Percentiles rank a stretch among this genome's conserved stretches.
Conservation (phyloP, 2,113 vertebrate genomes). For the Riparia riparia region DNA sequence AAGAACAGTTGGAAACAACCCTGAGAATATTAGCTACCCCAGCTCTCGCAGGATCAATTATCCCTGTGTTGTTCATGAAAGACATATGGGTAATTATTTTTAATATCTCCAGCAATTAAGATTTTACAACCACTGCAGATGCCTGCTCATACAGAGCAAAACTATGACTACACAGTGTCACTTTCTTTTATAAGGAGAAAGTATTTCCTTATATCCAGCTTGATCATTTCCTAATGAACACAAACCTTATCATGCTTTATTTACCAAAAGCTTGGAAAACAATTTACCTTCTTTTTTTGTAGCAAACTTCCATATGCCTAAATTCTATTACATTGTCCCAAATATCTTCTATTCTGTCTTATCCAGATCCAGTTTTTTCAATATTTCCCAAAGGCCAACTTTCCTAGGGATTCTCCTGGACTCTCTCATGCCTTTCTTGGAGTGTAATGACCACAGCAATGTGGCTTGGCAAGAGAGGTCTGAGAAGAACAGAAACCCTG, state of each 20-base stretch:
- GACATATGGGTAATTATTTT: background rate
- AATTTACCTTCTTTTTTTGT: background rate
- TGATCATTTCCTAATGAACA: background rate
- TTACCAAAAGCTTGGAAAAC: background rate
- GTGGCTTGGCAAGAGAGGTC: background rate
- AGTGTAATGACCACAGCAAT: background rate
- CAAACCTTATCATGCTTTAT: background rate
- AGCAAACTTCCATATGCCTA: background rate
- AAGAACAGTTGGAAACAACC: background rate
- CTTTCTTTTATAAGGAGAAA: background rate
- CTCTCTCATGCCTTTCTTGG: background rate
- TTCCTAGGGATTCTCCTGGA: background rate
- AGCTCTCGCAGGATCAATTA: background rate
- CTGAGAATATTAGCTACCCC: background rate
- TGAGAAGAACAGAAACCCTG: background rate
- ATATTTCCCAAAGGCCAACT: background rate
- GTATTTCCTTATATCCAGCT: background rate
- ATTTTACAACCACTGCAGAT: conserved; percentile 14
- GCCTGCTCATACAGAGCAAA: background rate
- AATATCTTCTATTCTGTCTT: background rate
- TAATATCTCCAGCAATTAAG: conserved; percentile 42
- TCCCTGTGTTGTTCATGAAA: background rate
- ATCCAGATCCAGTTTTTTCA: background rate
- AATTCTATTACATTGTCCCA: background rate
- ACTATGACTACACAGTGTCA: background rate